Base-by-base conservation (phyloP, 2,888 invertebrate genomes). In the Volucella inflata region DNA sequence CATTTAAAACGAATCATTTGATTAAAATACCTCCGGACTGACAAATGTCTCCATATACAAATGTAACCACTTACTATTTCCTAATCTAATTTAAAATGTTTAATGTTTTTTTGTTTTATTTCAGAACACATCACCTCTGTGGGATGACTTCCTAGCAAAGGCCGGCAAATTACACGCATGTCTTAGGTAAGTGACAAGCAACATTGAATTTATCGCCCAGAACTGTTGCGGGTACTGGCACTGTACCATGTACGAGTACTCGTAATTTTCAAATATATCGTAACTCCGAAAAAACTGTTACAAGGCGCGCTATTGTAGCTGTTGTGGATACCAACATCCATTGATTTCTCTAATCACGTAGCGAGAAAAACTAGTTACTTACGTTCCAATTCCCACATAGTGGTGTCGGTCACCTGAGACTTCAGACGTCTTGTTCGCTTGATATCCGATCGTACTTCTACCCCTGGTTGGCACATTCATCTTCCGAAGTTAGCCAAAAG, bases 101-200 rank as follows among this genome's bases (percentile, higher is more conserved):
- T 60, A 11, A 48, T 8, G 4, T 30, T 67, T 78, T 89, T 87
- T 88, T 90, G 90, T 90, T 90, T 92, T 91, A 90, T 95, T 96
- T 89, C 95, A 98, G 98, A 97, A 95, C 93, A 97, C 97, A 89
- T 95, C 97, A 89, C 97, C 98, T 76, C 94, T 98, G 90, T 98
- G 98, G 98, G 98, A 99, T 93, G 98, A 98, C 92, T 96, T 98
- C 89, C 95, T 97, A 91, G 95, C 96, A 71, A 98, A 98, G 93
- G 98, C 99, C 74, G 96, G 96, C 62, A 99, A 99, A 93, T 95
- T 99, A 79, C 98, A 99, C 93, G 95, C 97, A 59, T 97, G 98
- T 89, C 94, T 99, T 88, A 97, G 97, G 98, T 98, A 94, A 96
- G 95, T 94, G 75, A 87, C 74, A 65, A 57, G 17, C 51, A 74